These are phyloP conservation scores for Xenus cinereus DNA, from an alignment of 2,113 vertebrate species.

Conservation along the genomic window DNA sequence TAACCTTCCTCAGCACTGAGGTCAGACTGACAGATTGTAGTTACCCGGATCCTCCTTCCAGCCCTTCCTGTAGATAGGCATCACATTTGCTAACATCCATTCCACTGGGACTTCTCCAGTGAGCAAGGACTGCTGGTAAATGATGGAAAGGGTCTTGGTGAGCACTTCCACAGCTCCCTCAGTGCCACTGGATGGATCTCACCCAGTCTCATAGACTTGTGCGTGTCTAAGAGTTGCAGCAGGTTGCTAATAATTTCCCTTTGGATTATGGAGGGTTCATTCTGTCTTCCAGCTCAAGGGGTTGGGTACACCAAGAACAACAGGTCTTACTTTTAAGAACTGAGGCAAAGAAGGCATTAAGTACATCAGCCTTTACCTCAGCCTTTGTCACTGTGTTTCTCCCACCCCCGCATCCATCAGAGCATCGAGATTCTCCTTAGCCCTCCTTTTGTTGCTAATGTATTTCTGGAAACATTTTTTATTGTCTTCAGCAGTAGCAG, in stretches of 20 bases:
- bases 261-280: background rate
- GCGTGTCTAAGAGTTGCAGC: background rate
- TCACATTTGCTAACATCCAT: background rate
- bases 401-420: background rate
- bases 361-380: background rate
- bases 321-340: background rate
- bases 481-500: background rate
- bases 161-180: background rate
- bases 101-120: background rate
- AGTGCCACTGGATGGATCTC: background rate
- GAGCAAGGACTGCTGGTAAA: background rate
- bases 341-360: background rate
- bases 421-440: background rate
- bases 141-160: background rate
- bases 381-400: background rate
- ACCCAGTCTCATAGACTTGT: background rate
- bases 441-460: background rate
- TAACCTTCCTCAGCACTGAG: background rate
- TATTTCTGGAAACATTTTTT: background rate
- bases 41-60: background rate
- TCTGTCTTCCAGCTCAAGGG: background rate
- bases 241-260: accelerated
- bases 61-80: background rate
- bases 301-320: background rate
- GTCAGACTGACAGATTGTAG: background rate